phyloP scores from a whole-genome alignment of 2,797 vertebrate species.

The Sylvia borin region DNA sequence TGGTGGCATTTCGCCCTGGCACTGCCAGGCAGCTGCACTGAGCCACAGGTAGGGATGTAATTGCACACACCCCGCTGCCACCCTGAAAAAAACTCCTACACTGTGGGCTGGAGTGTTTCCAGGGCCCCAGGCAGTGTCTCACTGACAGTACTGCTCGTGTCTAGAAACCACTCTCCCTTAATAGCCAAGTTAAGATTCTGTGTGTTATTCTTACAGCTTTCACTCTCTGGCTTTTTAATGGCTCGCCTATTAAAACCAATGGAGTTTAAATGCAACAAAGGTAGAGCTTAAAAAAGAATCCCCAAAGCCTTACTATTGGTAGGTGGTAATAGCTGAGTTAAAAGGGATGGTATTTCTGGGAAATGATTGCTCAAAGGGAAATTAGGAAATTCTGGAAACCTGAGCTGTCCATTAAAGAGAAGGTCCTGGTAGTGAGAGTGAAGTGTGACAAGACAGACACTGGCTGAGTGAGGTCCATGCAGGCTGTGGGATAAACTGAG shows the following conservation, averaged over 20 bases:
- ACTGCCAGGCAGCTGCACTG: neutral
- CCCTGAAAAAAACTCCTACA: neutral
- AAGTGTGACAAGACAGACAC: neutral
- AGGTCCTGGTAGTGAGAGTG: neutral
- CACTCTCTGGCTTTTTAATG: constrained; percentile 16
- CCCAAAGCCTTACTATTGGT: neutral
- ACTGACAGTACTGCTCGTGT: neutral
- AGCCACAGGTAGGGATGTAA: neutral
- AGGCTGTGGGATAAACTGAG: neutral
- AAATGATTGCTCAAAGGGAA: neutral
- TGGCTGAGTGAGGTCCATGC: neutral
- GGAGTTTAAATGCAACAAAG: neutral
- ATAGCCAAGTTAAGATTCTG: neutral
- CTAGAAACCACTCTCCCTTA: constrained; percentile 9
- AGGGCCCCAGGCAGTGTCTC: neutral
- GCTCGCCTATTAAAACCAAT: neutral
- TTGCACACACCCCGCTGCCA: neutral
- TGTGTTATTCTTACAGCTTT: neutral
- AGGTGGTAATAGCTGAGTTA: neutral
- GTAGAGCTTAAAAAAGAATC: neutral
- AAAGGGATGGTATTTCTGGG: neutral
- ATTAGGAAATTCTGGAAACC: neutral
- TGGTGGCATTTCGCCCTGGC: neutral
- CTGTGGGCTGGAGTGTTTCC: neutral
- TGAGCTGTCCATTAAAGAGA: neutral